Conservation (phyloP, 2,797 vertebrate species). For the Hyperoplus lanceolatus region DNA sequence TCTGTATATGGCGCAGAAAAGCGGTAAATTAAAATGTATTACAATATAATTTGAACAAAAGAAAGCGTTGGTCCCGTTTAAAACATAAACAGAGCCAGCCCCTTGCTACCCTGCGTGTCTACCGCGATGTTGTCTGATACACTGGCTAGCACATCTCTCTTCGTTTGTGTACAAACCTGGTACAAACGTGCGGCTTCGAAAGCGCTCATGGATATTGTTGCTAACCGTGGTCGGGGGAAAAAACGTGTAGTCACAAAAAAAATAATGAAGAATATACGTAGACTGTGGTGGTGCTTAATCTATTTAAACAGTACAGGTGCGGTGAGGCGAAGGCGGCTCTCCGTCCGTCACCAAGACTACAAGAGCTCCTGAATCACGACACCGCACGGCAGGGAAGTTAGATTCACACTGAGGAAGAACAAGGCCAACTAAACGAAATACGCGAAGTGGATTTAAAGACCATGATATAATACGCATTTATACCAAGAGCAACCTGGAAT, state of each 20-base stretch:
- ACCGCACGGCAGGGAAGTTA: conserved; percentile 19
- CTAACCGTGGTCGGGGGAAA: conserved; percentile 36
- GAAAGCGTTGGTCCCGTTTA: neutral
- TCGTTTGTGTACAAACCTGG: neutral
- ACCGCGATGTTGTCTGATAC: conserved; percentile 1
- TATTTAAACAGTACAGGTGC: conserved; percentile 10
- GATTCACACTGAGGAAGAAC: conserved; percentile 6
- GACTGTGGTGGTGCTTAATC: rapidly evolving
- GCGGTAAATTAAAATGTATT: rapidly evolving
- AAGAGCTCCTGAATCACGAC: conserved; percentile 24
- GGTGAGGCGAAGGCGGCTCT: neutral
- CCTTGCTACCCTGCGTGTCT: neutral
- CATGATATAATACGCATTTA: neutral
- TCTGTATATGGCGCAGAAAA: neutral
- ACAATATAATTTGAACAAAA: neutral
- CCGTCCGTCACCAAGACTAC: conserved; percentile 33
- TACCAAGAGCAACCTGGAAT: rapidly evolving
- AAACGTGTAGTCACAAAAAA: neutral
- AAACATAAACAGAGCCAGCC: neutral
- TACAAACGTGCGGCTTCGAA: neutral
- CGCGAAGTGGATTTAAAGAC: neutral
- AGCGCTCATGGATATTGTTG: neutral
- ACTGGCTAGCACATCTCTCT: conserved; percentile 34
- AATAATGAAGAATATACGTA: neutral
- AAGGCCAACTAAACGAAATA: no score